A percentile compares a stretch with the other conserved stretches of the same genome.
phyloP scores from a whole-genome alignment of 2,113 vertebrate genomes.

The Chinchilla lanigera region DNA sequence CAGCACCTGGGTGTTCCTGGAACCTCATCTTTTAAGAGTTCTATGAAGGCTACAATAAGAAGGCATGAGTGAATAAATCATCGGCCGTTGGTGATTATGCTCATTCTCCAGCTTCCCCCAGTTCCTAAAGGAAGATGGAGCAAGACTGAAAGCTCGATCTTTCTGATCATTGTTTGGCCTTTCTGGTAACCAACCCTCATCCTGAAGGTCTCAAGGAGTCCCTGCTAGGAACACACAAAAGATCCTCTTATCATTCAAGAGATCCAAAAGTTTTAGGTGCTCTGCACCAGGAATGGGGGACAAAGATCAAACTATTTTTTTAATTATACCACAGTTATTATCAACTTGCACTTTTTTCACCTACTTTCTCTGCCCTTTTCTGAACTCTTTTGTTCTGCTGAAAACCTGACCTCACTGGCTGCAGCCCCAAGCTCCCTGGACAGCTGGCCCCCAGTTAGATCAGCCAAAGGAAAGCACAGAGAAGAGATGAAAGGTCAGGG shows the following conservation, averaged over 20 bases:
- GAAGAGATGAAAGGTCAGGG: neutral
- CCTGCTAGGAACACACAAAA: neutral
- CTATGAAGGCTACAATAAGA: neutral
- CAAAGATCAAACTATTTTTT: neutral
- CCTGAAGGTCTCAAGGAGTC: neutral
- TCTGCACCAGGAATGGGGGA: neutral
- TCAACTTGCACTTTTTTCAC: neutral
- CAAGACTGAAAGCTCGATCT: neutral
- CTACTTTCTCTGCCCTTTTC: neutral
- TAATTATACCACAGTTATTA: neutral
- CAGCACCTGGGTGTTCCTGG: neutral
- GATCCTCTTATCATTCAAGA: neutral
- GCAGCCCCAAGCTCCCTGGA: neutral
- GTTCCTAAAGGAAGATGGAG: fast-evolving
- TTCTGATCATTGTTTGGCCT: neutral
- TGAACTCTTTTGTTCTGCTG: neutral
- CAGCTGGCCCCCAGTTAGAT: neutral
- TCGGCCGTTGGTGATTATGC: too few species aligned
- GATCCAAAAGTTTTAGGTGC: neutral
- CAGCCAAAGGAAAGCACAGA: neutral
- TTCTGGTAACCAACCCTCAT: neutral
- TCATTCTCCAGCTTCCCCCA: neutral
- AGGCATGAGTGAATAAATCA: neutral
- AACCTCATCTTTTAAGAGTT: neutral
- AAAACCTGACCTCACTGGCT: neutral